phyloP scores from a whole-genome alignment of 2,113 vertebrate genomes.

The Megaceryle torquata region DNA sequence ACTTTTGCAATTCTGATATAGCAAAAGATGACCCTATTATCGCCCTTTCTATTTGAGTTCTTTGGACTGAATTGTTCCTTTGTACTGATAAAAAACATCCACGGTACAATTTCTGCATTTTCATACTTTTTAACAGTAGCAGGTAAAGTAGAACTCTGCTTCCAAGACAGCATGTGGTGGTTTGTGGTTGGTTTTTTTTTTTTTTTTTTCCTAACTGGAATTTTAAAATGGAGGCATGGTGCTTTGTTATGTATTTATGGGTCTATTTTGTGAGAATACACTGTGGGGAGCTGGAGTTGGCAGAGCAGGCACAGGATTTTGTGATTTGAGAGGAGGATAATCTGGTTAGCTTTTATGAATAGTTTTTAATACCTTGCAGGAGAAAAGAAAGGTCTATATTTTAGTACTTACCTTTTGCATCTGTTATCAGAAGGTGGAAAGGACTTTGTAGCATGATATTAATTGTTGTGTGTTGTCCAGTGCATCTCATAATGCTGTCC shows the following conservation, averaged over 20 bases:
- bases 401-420: background rate
- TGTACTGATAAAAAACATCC: background rate
- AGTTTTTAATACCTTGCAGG: background rate
- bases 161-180: background rate
- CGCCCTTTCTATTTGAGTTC: background rate
- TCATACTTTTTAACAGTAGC: background rate
- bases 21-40: background rate
- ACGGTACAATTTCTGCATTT: background rate
- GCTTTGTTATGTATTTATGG: background rate
- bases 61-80: background rate
- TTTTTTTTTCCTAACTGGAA: background rate
- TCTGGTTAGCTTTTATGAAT: background rate
- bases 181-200: no score
- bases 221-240: background rate
- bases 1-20: background rate
- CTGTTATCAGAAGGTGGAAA: background rate
- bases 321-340: background rate
- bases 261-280: background rate
- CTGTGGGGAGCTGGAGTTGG: background rate
- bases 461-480: accelerated
- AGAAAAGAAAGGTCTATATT: background rate
- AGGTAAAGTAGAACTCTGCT: background rate
- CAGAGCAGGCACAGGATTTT: background rate
- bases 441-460: background rate
- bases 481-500: accelerated